Base-by-base conservation (phyloP, 2,113 vertebrate species). In the Dipodomys spectabilis region DNA sequence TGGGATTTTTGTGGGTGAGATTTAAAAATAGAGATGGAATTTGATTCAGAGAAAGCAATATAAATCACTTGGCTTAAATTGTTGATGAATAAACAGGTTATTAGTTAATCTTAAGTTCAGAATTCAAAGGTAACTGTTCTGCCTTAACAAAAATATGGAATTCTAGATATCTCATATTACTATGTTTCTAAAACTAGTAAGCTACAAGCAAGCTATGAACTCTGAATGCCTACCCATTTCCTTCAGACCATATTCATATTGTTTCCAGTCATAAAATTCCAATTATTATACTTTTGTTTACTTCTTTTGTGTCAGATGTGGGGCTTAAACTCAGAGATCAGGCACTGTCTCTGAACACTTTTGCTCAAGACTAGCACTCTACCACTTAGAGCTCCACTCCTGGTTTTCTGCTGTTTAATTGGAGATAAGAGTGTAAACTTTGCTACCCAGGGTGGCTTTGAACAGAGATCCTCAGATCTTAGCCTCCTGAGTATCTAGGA, bases 11-110 rank as follows among this genome's bases (percentile, higher is more conserved):
- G 57, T 93, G 77, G 57, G 22, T 94, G 9, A 75, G 16, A 30
- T 15, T 83, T 86, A 83, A 87, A 94, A 88, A 77, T 35, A 23
- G 11, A 83, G 22, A 67, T 9, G 49, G 9, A 18, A 77, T 86
- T 93, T 84, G 77, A 83, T 91, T 81, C 62, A 93, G 32, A 77
- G 19, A 27, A 57, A 73, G 65, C 45, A 88, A n/a, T 23, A 79
- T 49, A 69, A 73, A 91, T 88, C 57, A 18, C 88, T 95, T 95
- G 35, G 81, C 72, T 95, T 93, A 83, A 86, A 89, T 93, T 90
- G 81, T 92, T 90, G 78, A 78, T 92, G 85, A 82, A 12, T 92
- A 88, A 82, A 12, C 65, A 65, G 49, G 77, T 91, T 93, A 75
- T 39, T 74, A 8, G 11, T 8, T 84, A 69, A 93, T 81, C 18